These are phyloP conservation scores for Halcyon leucocephala DNA, from an alignment of 2,797 vertebrate genomes.

Conservation along the genomic window DNA sequence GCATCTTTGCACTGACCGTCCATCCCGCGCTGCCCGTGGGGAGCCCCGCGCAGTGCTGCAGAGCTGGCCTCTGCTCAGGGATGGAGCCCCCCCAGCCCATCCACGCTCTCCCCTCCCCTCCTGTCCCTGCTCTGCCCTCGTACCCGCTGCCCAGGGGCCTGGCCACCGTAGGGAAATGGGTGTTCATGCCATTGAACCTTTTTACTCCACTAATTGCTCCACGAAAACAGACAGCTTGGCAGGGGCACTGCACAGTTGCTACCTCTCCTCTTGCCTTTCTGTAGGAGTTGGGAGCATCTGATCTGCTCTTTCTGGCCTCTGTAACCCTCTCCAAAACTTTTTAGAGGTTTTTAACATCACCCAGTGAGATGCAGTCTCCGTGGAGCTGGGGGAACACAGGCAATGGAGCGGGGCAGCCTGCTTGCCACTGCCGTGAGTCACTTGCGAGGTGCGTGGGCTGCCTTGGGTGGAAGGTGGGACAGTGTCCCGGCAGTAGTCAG, in stretches of 20 bases:
- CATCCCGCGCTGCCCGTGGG: background rate
- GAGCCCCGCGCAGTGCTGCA: background rate
- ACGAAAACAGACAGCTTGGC: background rate
- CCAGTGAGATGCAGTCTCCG: background rate
- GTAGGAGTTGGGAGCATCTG: background rate
- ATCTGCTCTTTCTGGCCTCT: background rate
- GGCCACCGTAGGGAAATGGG: background rate
- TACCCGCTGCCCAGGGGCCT: background rate
- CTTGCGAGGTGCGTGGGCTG: conserved; percentile 43
- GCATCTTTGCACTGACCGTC: background rate
- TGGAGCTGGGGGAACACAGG: background rate
- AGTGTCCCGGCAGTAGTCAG: conserved; percentile 17
- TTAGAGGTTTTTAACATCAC: conserved; percentile 4
- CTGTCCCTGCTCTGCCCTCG: background rate
- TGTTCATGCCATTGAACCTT: background rate
- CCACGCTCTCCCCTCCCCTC: background rate
- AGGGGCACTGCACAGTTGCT: background rate
- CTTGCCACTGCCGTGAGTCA: background rate
- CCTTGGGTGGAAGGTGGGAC: conserved; percentile 64
- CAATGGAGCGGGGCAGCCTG: conserved; percentile 1
- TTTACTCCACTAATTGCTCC: background rate
- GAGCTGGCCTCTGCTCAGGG: conserved; percentile 58
- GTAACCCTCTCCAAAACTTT: background rate
- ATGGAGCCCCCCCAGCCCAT: background rate
- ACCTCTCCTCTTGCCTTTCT: background rate